These are phyloP conservation scores for Crocodylus rhombifer DNA, from an alignment of 2,797 vertebrate genomes.

Conservation along the genomic window DNA sequence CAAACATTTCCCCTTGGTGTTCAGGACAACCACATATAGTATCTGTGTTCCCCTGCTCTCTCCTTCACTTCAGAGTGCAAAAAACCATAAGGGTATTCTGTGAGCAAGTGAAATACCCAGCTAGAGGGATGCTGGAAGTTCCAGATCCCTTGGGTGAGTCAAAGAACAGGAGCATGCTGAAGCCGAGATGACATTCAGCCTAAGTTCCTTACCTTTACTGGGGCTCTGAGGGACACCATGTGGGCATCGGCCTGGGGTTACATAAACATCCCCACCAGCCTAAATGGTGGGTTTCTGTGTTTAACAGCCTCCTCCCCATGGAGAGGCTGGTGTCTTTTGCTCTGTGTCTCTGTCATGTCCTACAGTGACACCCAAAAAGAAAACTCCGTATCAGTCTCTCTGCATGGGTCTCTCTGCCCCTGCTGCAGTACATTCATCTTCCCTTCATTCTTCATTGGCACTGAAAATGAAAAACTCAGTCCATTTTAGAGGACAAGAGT, in stretches of 20 bases:
- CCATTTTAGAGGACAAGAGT: not conserved
- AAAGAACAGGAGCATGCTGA: not conserved
- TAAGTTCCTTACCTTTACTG: not conserved
- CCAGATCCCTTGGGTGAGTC: not conserved
- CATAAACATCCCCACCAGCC: not conserved
- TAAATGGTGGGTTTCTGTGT: not conserved
- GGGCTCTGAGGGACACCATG: not conserved
- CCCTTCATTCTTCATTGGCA: not conserved
- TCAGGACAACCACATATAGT: not conserved
- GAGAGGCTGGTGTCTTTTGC: not conserved
- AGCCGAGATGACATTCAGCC: not conserved
- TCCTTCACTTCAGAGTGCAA: not conserved
- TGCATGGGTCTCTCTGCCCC: not conserved
- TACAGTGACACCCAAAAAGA: not conserved
- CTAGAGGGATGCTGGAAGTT: not conserved
- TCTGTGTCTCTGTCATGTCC: rapidly evolving
- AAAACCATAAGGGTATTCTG: not conserved
- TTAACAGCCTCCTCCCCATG: not conserved
- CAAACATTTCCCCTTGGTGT: not conserved
- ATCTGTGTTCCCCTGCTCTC: not conserved
- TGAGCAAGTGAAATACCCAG: not conserved
- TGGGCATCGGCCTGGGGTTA: not conserved
- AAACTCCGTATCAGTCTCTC: not conserved
- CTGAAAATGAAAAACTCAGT: not conserved
- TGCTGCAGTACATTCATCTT: not conserved